phyloP scores from a whole-genome alignment of 2,113 vertebrate genomes.

The Probosciger aterrimus region DNA sequence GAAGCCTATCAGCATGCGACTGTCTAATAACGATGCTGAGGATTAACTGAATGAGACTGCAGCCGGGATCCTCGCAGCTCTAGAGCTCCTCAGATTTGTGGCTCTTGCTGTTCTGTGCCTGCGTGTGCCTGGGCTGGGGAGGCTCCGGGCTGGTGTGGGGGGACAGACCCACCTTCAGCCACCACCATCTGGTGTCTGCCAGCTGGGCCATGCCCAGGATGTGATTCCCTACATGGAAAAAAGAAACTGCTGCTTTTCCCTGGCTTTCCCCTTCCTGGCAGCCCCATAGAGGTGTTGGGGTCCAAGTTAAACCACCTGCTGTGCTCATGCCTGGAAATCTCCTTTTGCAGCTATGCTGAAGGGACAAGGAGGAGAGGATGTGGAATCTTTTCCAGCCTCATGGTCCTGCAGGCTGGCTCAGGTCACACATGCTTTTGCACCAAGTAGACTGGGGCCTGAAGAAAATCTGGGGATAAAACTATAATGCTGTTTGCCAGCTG shows the following conservation, averaged over 20 bases:
- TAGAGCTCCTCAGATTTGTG: background rate
- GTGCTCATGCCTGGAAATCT: background rate
- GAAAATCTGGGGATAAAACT: background rate
- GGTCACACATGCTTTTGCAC: accelerated
- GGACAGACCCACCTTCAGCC: background rate
- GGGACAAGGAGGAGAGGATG: background rate
- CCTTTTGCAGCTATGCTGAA: background rate
- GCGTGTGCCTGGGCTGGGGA: background rate
- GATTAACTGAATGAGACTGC: background rate
- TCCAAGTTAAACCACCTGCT: background rate
- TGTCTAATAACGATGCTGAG: background rate
- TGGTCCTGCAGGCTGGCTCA: background rate
- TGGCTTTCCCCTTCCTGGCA: background rate
- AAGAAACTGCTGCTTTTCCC: background rate
- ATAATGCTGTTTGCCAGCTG: background rate
- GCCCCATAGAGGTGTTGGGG: no score
- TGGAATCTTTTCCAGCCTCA: background rate
- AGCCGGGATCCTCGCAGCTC: background rate
- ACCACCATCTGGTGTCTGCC: background rate
- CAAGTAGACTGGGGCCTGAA: background rate
- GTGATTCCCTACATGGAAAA: background rate
- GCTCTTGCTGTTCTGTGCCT: background rate
- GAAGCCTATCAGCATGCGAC: background rate
- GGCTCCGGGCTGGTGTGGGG: background rate
- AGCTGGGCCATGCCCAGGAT: background rate